phyloP scores from a whole-genome alignment of 2,113 vertebrate species.

The Crypturellus undulatus region DNA sequence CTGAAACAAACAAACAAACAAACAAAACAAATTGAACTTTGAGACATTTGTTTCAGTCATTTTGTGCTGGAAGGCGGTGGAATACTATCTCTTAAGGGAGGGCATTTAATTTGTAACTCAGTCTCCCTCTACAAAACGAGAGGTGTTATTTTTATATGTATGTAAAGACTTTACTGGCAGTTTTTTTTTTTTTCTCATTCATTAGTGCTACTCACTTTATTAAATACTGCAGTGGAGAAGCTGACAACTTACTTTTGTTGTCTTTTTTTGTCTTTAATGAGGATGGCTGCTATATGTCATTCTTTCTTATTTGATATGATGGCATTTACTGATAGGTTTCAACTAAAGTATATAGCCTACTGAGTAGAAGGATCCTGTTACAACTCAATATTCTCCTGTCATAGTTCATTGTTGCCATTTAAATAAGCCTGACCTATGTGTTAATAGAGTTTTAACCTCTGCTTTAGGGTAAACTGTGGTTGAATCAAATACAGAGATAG shows the following conservation, averaged over 20 bases:
- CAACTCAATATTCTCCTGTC: background rate
- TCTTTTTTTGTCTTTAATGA: constrained; percentile 24
- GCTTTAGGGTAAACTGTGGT: background rate
- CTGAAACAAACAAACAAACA: background rate
- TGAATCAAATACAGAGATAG: background rate
- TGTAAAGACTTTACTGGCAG: background rate
- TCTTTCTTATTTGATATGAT: constrained; percentile 21
- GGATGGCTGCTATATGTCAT: background rate
- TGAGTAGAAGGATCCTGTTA: background rate
- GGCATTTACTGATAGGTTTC: constrained; percentile 22
- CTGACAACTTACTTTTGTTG: background rate
- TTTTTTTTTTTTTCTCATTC: background rate
- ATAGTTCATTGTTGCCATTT: background rate
- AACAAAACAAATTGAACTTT: background rate
- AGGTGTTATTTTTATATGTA: background rate
- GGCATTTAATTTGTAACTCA: background rate
- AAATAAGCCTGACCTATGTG: constrained; percentile 32
- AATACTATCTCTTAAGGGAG: background rate
- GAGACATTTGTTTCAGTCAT: background rate
- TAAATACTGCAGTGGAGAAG: constrained; percentile 29
- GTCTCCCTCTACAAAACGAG: background rate
- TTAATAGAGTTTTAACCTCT: constrained; percentile 34
- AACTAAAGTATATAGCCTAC: background rate
- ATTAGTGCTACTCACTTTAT: background rate
- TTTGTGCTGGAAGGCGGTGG: background rate